Percentiles rank a stretch among this genome's conserved stretches.
Conservation (phyloP, 2,888 invertebrate genomes). For the Orthosia gothica region DNA sequence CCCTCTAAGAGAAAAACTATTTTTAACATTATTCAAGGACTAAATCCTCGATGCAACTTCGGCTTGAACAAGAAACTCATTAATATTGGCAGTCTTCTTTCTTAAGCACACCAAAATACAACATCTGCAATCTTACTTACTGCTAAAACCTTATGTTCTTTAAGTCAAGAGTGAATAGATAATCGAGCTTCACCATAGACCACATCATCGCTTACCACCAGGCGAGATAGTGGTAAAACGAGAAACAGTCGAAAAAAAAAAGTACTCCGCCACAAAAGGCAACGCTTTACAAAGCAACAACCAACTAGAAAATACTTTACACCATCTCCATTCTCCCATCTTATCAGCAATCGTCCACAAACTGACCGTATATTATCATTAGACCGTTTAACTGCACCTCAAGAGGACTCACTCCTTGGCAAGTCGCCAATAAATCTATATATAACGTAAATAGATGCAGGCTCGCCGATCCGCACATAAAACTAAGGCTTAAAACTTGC, state of each 20-base stretch:
- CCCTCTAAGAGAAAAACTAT: no score
- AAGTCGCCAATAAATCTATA: conserved; percentile 80
- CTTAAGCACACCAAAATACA: not conserved
- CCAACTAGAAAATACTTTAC: not conserved
- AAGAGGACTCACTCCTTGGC: conserved; percentile 72
- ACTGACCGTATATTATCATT: conserved; percentile 64
- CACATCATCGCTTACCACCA: no score
- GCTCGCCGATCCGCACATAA: conserved; percentile 86
- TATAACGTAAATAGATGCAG: conserved; percentile 84
- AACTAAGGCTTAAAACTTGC: conserved; percentile 90
- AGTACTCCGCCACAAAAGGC: no score
- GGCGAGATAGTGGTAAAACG: no score
- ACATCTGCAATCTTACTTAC: no score
- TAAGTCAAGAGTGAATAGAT: no score
- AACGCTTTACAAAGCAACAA: not conserved
- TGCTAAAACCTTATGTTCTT: no score
- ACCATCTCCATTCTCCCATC: conserved; percentile 26
- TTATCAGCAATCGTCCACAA: conserved; percentile 49
- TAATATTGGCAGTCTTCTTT: not conserved
- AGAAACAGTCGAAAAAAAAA: no score
- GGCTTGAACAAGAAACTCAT: no score
- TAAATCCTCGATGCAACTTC: no score
- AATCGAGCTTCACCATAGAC: no score
- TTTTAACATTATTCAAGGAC: no score
- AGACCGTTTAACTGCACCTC: conserved; percentile 49